phyloP scores from a whole-genome alignment of 2,888 invertebrate genomes.

The Tetragonisca angustula region DNA sequence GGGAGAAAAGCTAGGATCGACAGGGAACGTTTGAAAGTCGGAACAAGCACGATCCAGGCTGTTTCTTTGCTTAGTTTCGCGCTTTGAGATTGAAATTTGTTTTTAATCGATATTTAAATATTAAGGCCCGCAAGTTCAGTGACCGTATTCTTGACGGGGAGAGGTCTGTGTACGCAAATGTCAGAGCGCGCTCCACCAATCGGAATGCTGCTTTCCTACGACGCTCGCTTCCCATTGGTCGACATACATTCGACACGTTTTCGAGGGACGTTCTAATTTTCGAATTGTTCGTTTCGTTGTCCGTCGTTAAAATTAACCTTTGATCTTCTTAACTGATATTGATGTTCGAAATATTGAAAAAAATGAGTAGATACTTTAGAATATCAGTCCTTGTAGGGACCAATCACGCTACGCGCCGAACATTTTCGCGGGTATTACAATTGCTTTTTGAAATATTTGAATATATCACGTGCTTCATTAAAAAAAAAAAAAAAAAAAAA shows the following conservation, averaged over 20 bases:
- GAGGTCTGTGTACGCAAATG: not conserved
- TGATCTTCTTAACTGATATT: not conserved
- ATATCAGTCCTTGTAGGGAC: not conserved
- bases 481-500: too few relatives aligned
- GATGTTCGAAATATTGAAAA: not conserved
- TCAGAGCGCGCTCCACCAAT: slow-evolving; percentile 37
- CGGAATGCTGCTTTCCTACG: not conserved
- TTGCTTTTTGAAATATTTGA: not conserved
- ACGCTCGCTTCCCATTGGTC: slow-evolving; percentile 6
- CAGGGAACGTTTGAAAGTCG: not conserved
- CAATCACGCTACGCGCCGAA: not conserved
- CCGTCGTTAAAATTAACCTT: not conserved
- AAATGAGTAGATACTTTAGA: not conserved
- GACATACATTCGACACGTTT: not conserved
- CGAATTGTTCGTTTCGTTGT: not conserved
- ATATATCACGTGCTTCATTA: not conserved
- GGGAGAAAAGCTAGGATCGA: not conserved
- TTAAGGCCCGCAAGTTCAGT: slow-evolving; percentile 49
- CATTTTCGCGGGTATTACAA: too few relatives aligned
- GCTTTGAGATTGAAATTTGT: slow-evolving; percentile 13
- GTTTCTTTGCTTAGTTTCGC: not conserved
- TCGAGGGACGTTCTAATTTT: not conserved
- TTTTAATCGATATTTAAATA: slow-evolving; percentile 57
- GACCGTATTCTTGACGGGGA: slow-evolving; percentile 35
- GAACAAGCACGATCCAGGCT: not conserved